Evolutionary conservation across 2,888 invertebrate genomes (phyloP), one percentile per base, ranked within the genome.

Genomic region (Pilophorus perplexus): DNA sequence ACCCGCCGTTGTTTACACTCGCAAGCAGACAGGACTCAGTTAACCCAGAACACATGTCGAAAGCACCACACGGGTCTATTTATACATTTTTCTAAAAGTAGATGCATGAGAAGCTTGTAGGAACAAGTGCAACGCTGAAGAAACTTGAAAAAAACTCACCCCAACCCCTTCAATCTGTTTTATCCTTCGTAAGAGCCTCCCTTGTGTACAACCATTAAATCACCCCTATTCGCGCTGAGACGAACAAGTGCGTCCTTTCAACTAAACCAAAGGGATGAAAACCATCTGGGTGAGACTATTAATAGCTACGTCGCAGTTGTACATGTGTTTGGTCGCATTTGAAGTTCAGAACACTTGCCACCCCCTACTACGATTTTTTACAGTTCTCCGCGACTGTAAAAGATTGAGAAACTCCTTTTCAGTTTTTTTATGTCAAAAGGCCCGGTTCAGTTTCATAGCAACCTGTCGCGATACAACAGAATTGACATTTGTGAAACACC

Each of bases 1-100:
- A 33, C 33, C 25, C 52, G 28, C 52, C 28, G 14, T 10, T 62
- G 62, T 62, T 62, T 62, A 46, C 33, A 62, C 27, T 20, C 18
- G 27, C 48, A 46, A 23, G 25, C 62, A 44, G 62, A 44, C 62
- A 20, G 28, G 20, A 44, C 33, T 33, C 62, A 3, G 62, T 48
- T 62, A 33, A 62, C 46, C 62, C 27, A 46, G 62, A 62, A 62
- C 62, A 62, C 46, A 62, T 62, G 62, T 62, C 46, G 46, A 48
- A 62, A 44, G 28, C 46, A 46, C 4, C 44, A n/a, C 52, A 23
- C 33, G 3, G n/a, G 10, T 12, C 62, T 62, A 62, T 62, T 46
- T 62, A 46, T 62, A 62, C 18, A 3, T 3, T 3, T 2, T 6
- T 18, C 38, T 55, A 55, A 38, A 55, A 22, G 12, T 55, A 55